Evolutionary conservation across 2,888 invertebrate genomes (phyloP).

Genomic region (Himalopsyche tibetana): DNA sequence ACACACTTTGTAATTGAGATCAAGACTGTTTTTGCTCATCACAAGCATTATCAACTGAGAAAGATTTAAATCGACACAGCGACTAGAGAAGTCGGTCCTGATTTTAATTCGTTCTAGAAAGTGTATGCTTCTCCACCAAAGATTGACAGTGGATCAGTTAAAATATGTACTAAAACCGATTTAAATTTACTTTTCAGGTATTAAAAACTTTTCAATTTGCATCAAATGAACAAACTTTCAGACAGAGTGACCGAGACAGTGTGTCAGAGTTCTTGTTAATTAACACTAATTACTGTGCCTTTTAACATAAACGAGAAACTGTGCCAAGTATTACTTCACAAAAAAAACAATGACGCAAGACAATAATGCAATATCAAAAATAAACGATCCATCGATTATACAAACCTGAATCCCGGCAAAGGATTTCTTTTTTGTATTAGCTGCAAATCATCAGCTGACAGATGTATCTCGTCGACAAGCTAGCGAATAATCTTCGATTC

Average conservation of each 20-base stretch:
- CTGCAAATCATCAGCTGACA: slow-evolving; percentile 46
- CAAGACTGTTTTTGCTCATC: too few species aligned
- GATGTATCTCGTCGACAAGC: slow-evolving; percentile 65
- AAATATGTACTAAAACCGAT: neutral
- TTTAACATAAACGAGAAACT: neutral
- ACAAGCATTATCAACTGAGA: too few species aligned
- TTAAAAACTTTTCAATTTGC: neutral
- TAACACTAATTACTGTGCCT: neutral
- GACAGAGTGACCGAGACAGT: slow-evolving; percentile 13
- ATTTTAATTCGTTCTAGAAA: too few species aligned
- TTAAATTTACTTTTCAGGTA: slow-evolving; percentile 35
- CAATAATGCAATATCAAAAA: neutral
- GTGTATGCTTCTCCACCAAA: too few species aligned
- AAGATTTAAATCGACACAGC: too few species aligned
- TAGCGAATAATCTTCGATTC: slow-evolving; percentile 64
- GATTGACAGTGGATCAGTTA: too few species aligned
- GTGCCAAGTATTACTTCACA: neutral
- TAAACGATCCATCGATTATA: neutral
- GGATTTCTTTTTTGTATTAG: slow-evolving; percentile 1
- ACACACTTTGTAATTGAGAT: too few species aligned
- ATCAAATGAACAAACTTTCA: neutral
- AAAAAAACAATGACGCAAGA: slow-evolving; percentile 31
- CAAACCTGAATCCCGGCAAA: neutral
- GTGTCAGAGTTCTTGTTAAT: neutral
- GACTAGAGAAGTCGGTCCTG: too few species aligned